Conservation (phyloP, 1,140 invertebrate species). For the Pteromalus puparum region DNA sequence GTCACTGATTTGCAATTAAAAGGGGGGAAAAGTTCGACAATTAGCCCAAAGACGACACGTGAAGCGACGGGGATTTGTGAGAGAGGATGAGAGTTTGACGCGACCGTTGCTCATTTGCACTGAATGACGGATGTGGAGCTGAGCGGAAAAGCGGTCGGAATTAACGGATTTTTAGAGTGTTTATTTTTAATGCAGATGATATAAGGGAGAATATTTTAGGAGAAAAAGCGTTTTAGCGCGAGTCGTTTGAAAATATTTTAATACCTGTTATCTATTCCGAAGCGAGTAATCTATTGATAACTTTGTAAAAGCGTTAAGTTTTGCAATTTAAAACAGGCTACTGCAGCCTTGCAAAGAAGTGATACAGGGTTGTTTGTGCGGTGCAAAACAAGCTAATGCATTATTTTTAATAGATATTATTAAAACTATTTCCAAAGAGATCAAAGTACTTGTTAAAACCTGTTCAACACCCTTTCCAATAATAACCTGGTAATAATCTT, state of each 20-base stretch:
- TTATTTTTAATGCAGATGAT: background rate
- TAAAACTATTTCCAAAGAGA: background rate
- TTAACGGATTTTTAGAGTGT: background rate
- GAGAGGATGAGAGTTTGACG: background rate
- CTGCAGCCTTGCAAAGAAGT: background rate
- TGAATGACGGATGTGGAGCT: conserved; percentile 19
- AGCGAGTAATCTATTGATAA: too few species aligned
- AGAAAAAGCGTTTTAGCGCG: too few species aligned
- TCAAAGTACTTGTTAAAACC: background rate
- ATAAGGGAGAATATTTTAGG: background rate
- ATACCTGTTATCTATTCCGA: too few species aligned
- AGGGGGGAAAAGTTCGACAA: conserved; percentile 11
- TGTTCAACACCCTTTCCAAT: too few species aligned
- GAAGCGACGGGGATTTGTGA: background rate
- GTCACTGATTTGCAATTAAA: conserved; percentile 38
- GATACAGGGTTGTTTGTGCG: too few species aligned
- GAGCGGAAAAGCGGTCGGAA: conserved; percentile 30
- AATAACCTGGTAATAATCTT: background rate
- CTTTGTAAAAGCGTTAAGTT: too few species aligned
- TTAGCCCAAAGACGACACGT: background rate
- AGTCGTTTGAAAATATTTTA: background rate
- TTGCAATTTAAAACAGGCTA: background rate
- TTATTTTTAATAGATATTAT: too few species aligned
- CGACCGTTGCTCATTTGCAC: conserved; percentile 35
- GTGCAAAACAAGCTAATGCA: too few species aligned